phyloP scores from a whole-genome alignment of 1,140 invertebrate species.

The Drosophila tristis region DNA sequence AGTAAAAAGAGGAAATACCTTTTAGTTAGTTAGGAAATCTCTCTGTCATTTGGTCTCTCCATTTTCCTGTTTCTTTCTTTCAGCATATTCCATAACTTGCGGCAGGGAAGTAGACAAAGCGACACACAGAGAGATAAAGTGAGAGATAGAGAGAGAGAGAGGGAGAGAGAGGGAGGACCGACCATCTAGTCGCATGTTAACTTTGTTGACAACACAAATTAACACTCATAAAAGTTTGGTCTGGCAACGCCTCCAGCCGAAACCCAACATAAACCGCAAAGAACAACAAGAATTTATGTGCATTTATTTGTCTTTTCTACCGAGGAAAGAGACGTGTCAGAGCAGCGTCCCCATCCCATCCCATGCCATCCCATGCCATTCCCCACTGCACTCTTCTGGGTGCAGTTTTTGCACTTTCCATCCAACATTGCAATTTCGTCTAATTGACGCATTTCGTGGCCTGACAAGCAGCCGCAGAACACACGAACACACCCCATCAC shows the following conservation, averaged over 20 bases:
- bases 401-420: constrained; percentile 54
- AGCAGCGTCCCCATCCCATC: no score
- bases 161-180: constrained; percentile 2
- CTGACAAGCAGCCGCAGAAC: constrained; percentile 63
- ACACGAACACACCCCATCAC: constrained; percentile 13
- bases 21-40: constrained; percentile 18
- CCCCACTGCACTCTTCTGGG: no score
- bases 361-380: no score
- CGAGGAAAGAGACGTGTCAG: constrained; percentile 3
- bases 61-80: constrained; percentile 9
- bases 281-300: constrained; percentile 72
- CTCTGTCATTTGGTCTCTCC: neutral
- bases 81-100: constrained; percentile 12
- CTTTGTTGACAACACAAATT: constrained; percentile 80
- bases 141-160: neutral
- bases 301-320: constrained; percentile 45
- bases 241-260: constrained; percentile 24
- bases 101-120: neutral
- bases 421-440: constrained; percentile 74
- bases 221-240: constrained; percentile 77
- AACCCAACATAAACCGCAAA: constrained; percentile 53
- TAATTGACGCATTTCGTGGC: constrained; percentile 81
- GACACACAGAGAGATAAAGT: neutral
- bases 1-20: constrained; percentile 11
- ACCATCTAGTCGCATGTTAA: constrained; percentile 60